A percentile compares a stretch with the other conserved stretches of the same genome.
Conservation (phyloP, 2,113 vertebrate genomes). For the Trogon melanurus region DNA sequence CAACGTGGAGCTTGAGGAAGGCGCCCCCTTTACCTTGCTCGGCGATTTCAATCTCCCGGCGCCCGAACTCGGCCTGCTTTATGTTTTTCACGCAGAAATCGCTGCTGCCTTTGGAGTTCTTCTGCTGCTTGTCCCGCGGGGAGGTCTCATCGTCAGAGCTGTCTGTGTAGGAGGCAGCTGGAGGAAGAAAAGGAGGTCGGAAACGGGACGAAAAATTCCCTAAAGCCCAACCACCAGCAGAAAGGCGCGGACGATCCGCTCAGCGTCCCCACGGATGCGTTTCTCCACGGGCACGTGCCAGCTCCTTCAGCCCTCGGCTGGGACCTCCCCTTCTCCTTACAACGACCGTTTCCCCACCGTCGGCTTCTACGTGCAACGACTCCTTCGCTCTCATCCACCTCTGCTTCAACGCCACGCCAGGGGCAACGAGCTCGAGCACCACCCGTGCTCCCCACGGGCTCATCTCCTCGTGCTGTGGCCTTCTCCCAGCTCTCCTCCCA, state of each 20-base stretch:
- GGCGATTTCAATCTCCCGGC: conserved; percentile 97
- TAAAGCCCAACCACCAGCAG: rapidly evolving
- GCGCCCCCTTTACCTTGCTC: conserved; percentile 84
- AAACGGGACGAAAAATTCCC: rapidly evolving
- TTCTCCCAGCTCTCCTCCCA: neutral
- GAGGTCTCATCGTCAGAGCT: conserved; percentile 98
- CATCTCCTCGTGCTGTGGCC: neutral
- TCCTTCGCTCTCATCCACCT: neutral
- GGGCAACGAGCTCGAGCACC: rapidly evolving
- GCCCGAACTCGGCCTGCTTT: conserved; percentile 96
- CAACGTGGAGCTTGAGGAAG: neutral
- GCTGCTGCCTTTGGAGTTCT: conserved; percentile 92
- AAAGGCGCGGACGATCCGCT: neutral
- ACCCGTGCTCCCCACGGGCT: rapidly evolving
- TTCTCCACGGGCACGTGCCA: neutral
- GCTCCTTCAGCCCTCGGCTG: rapidly evolving
- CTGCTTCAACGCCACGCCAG: rapidly evolving
- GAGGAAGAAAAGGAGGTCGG: conserved; percentile 11
- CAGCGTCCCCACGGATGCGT: rapidly evolving
- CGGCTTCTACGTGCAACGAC: neutral
- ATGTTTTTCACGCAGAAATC: conserved; percentile 99
- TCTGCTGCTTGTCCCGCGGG: conserved; percentile 97
- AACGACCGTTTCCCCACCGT: rapidly evolving
- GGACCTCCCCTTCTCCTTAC: neutral
- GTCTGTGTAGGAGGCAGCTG: conserved; percentile 99